Evolutionary conservation across 2,113 vertebrate genomes (phyloP).

Genomic region (Phocoena sinus): DNA sequence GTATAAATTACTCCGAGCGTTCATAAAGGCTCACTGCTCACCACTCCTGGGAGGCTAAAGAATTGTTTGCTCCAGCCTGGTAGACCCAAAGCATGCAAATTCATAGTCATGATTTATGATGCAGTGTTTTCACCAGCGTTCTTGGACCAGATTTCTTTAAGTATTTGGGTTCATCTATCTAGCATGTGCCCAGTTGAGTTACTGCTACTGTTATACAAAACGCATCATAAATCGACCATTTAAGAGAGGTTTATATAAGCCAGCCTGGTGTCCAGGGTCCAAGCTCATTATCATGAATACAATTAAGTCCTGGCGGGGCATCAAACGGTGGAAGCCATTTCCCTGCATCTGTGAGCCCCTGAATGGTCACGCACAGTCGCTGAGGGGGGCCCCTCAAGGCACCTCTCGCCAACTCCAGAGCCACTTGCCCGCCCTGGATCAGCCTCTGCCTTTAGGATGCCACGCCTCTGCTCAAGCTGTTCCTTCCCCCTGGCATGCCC

Average conservation of each 20-base stretch:
- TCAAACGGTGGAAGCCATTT: not conserved
- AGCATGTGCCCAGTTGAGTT: constrained; percentile 35
- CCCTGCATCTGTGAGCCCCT: not conserved
- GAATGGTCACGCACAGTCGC: not conserved
- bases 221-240: constrained; percentile 45
- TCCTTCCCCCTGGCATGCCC: not conserved
- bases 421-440: not conserved
- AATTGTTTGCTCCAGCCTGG: constrained; percentile 67
- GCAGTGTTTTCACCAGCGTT: constrained; percentile 38
- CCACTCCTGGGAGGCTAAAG: constrained; percentile 65
- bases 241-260: constrained; percentile 68
- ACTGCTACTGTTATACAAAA: constrained; percentile 40
- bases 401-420: not conserved
- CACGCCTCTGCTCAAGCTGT: not conserved
- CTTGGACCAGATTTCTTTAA: constrained; percentile 49
- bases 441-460: not conserved
- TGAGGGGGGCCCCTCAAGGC: not conserved
- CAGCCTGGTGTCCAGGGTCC: constrained; percentile 27
- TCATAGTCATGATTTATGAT: constrained; percentile 59
- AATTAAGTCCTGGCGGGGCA: constrained; percentile 58
- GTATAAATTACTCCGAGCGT: constrained; percentile 64
- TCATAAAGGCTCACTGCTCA: constrained; percentile 56
- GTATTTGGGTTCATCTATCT: constrained; percentile 47
- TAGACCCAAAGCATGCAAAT: constrained; percentile 65
- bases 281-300: constrained; percentile 54